A percentile compares a stretch with the other conserved stretches of the same genome.
Conservation (phyloP, 2,797 vertebrate genomes). For the Gobio occitaniae region DNA sequence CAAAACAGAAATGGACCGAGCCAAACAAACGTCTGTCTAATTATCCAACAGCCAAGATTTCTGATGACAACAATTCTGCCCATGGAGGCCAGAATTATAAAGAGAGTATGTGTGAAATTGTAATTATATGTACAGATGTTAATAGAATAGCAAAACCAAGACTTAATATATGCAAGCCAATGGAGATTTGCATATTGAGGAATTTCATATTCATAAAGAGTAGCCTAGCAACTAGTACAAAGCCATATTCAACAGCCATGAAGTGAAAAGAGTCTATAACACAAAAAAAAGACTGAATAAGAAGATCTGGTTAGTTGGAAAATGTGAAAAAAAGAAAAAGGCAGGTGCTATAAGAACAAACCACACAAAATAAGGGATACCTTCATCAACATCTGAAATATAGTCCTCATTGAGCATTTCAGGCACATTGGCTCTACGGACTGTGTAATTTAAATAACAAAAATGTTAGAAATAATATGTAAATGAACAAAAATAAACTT, state of each 20-base stretch:
- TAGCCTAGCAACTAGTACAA: conserved; percentile 68
- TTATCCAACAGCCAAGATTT: conserved; percentile 10
- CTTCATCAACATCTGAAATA: conserved; percentile 99
- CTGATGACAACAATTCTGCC: conserved; percentile 3
- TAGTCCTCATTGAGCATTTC: conserved; percentile 98
- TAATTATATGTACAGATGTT: conserved; percentile 65
- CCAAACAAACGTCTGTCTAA: conserved; percentile 22
- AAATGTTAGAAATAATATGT: conserved; percentile 71
- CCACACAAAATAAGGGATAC: conserved; percentile 82
- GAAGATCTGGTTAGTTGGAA: conserved; percentile 53
- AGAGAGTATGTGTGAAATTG: conserved; percentile 65
- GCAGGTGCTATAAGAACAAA: conserved; percentile 40
- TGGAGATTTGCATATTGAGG: conserved; percentile 65
- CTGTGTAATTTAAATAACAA: conserved; percentile 89
- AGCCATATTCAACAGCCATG: conserved; percentile 39
- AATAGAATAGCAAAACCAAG: conserved; percentile 60
- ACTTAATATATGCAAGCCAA: conserved; percentile 47
- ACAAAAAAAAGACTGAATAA: conserved; percentile 42
- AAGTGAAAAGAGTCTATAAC: conserved; percentile 42
- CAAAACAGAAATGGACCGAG: conserved; percentile 18
- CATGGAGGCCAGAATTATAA: conserved; percentile 70
- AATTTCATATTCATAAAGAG: conserved; percentile 64
- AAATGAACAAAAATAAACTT: conserved; percentile 49
- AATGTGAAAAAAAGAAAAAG: conserved; percentile 41
- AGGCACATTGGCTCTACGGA: conserved; percentile 92